A percentile compares a stretch with the other conserved stretches of the same genome.
Conservation (phyloP, 2,888 invertebrate genomes). For the Rotaria magnacalcarata region DNA sequence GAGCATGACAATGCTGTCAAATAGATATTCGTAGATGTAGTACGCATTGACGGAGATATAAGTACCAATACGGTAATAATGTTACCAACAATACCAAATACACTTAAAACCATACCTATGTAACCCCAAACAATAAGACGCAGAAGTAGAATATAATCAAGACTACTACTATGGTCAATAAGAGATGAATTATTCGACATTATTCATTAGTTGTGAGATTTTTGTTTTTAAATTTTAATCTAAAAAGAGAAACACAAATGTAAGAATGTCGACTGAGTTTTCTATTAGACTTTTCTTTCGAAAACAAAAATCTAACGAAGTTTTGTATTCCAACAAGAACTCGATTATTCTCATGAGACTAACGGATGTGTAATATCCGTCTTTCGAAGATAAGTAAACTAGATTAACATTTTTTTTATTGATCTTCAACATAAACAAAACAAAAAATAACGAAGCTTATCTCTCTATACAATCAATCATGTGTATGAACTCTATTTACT, state of each 20-base stretch:
- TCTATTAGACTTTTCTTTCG: not conserved
- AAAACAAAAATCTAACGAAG: not conserved
- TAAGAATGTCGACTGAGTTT: not conserved
- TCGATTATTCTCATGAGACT: not conserved
- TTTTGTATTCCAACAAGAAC: not conserved
- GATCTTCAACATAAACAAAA: not conserved
- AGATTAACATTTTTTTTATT: not conserved
- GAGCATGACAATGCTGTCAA: not conserved
- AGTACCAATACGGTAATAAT: not conserved
- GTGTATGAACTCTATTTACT: not conserved
- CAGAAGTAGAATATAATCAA: not conserved
- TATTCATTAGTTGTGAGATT: not conserved
- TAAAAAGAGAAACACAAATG: not conserved
- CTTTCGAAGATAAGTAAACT: not conserved
- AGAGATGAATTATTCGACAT: not conserved
- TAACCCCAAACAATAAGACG: not conserved
- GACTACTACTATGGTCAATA: not conserved
- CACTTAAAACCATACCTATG: not conserved
- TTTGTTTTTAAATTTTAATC: not conserved
- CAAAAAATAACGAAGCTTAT: not conserved
- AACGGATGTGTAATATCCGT: constrained; percentile 18
- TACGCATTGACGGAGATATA: not conserved
- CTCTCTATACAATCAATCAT: not conserved
- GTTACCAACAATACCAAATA: not conserved
- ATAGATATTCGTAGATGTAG: not conserved